These are phyloP conservation scores for Crambe crambe DNA, from an alignment of 37 sponge, comb jelly and placozoan genomes.

Conservation along the genomic window DNA sequence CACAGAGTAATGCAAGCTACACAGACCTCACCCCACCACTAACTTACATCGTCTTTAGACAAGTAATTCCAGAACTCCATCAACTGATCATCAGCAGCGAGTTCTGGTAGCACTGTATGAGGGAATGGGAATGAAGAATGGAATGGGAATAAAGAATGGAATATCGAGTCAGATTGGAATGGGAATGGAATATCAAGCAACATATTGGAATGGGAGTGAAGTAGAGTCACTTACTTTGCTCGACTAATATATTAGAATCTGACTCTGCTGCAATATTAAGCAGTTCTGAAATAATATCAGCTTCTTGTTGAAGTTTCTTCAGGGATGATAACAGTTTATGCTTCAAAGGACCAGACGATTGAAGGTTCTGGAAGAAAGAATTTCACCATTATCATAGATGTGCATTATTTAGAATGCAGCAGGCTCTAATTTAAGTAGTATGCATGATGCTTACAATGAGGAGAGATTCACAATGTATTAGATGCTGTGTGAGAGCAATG, in stretches of 20 bases:
- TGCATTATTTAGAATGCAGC: not conserved
- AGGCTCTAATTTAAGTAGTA: too few relatives aligned
- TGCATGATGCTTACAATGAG: slow-evolving; percentile 22
- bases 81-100: slow-evolving; percentile 54
- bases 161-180: not conserved
- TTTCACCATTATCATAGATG: not conserved
- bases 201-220: not conserved
- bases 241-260: slow-evolving; percentile 14
- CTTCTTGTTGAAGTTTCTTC: slow-evolving; percentile 47
- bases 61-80: slow-evolving; percentile 57
- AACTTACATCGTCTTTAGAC: slow-evolving; percentile 43
- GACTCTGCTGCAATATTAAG: slow-evolving; percentile 64
- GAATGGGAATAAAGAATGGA: not conserved
- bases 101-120: slow-evolving; percentile 54
- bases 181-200: not conserved
- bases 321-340: slow-evolving; percentile 27
- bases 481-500: slow-evolving; percentile 48
- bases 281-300: slow-evolving; percentile 56
- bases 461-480: slow-evolving; percentile 58
- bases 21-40: not conserved
- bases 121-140: too few relatives aligned
- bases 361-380: slow-evolving; percentile 20
- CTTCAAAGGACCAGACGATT: slow-evolving; percentile 64
- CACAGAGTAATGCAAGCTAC: not conserved
- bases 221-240: slow-evolving; percentile 40